Percentiles rank a stretch among this genome's conserved stretches.
Conservation (phyloP, 2,888 invertebrate species). For the Drosophila picticornis region DNA sequence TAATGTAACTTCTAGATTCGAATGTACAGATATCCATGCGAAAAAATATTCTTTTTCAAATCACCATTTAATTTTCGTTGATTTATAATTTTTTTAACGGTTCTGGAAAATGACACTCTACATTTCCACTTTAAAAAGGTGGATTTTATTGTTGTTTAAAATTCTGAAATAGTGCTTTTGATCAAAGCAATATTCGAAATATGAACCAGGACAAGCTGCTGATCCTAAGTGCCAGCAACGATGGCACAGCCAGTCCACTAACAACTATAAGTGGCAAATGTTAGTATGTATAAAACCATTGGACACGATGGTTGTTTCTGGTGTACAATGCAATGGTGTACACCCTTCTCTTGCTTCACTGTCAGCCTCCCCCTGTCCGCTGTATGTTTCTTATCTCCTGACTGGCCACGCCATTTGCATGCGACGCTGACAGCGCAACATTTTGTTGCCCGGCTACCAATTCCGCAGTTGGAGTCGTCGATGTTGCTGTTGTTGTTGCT, state of each 20-base stretch:
- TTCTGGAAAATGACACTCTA: no score
- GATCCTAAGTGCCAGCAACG: constrained; percentile 1
- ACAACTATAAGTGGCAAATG: constrained; percentile 71
- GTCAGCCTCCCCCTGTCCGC: constrained; percentile 7
- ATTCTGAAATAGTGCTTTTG: neutral
- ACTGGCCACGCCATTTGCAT: constrained; percentile 76
- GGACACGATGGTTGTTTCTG: constrained; percentile 68
- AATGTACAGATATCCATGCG: neutral
- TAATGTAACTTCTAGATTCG: neutral
- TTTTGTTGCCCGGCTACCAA: constrained; percentile 77
- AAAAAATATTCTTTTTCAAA: neutral
- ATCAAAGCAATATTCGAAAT: neutral
- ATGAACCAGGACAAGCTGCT: constrained; percentile 3
- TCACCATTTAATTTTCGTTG: neutral
- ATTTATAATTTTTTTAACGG: neutral
- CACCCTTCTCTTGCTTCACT: constrained; percentile 14
- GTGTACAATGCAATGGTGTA: constrained; percentile 35
- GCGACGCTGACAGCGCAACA: constrained; percentile 77
- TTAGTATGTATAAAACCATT: constrained; percentile 64
- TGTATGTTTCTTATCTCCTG: constrained; percentile 49
- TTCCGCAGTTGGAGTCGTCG: constrained; percentile 60
- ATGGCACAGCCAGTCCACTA: neutral
- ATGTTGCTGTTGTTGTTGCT: constrained; percentile 11
- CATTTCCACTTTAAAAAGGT: no score
- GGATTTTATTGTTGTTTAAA: neutral